Evolutionary conservation across 1,140 invertebrate genomes (phyloP).

Genomic region (Cydia fagiglandana): DNA sequence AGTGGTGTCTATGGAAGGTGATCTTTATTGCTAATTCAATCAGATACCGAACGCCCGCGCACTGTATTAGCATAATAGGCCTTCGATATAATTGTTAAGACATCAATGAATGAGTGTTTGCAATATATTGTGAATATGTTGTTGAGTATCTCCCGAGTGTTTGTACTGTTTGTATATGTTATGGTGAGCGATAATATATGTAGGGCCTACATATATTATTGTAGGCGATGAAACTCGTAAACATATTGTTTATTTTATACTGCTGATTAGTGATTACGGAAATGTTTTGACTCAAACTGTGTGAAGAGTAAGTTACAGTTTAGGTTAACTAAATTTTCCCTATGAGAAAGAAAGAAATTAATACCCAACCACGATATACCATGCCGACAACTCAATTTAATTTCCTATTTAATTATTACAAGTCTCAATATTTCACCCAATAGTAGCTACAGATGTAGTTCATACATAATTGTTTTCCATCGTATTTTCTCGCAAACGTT

Average conservation of each 20-base stretch:
- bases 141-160: not conserved
- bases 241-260: not conserved
- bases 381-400: too few species aligned
- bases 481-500: too few species aligned
- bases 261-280: not conserved
- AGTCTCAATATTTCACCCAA: too few species aligned
- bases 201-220: too few species aligned
- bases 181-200: not conserved
- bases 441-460: too few species aligned
- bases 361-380: too few species aligned
- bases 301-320: too few species aligned
- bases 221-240: not conserved
- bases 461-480: too few species aligned
- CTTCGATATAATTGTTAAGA: slow-evolving; percentile 27
- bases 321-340: too few species aligned
- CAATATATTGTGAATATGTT: slow-evolving; percentile 10
- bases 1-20: not conserved
- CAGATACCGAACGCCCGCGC: slow-evolving; percentile 24
- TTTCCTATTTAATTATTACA: too few species aligned
- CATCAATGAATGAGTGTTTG: slow-evolving; percentile 23
- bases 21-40: slow-evolving; percentile 25
- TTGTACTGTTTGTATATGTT: not conserved
- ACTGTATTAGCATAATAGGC: slow-evolving; percentile 27
- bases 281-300: not conserved
- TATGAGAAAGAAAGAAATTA: too few species aligned